phyloP scores from a whole-genome alignment of 2,797 vertebrate species.

The Amblyopsis hoosieri region DNA sequence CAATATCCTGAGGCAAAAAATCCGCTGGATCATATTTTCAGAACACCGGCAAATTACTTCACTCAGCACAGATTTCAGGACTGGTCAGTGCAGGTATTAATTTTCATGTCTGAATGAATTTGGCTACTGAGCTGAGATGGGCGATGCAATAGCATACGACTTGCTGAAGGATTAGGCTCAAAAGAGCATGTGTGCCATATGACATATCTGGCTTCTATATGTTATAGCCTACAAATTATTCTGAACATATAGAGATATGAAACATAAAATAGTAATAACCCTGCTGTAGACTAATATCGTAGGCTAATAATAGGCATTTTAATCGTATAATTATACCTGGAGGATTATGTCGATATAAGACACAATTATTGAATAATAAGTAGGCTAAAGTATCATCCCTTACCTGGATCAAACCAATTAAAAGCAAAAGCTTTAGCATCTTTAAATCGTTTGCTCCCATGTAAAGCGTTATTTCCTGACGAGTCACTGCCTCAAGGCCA shows the following conservation, averaged over 20 bases:
- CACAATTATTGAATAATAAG: conserved; percentile 2
- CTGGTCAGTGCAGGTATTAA: conserved; percentile 64
- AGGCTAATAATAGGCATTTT: too few species aligned
- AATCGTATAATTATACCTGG: too few species aligned
- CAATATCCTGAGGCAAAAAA: conserved; percentile 58
- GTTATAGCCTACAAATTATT: conserved; percentile 11
- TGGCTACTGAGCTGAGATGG: conserved; percentile 67
- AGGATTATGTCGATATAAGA: background rate
- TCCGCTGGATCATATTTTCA: conserved; percentile 66
- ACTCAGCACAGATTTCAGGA: conserved; percentile 77
- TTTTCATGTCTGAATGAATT: conserved; percentile 74
- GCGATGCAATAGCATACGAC: conserved; percentile 49
- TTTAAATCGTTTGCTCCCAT: conserved; percentile 55
- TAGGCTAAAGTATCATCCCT: conserved; percentile 39
- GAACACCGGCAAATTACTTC: conserved; percentile 74
- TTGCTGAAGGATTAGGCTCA: conserved; percentile 62
- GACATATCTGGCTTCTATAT: conserved; percentile 39
- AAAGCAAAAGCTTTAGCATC: conserved; percentile 59
- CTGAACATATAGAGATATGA: conserved; percentile 1
- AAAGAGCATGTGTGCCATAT: conserved; percentile 71
- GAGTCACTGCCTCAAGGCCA: conserved; percentile 58
- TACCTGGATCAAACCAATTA: conserved; percentile 63
- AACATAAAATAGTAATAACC: too few species aligned
- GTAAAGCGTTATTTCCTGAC: conserved; percentile 13
- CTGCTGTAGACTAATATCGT: too few species aligned